Base-by-base conservation (phyloP, 2,888 invertebrate genomes). In the Amitus sp. region DNA sequence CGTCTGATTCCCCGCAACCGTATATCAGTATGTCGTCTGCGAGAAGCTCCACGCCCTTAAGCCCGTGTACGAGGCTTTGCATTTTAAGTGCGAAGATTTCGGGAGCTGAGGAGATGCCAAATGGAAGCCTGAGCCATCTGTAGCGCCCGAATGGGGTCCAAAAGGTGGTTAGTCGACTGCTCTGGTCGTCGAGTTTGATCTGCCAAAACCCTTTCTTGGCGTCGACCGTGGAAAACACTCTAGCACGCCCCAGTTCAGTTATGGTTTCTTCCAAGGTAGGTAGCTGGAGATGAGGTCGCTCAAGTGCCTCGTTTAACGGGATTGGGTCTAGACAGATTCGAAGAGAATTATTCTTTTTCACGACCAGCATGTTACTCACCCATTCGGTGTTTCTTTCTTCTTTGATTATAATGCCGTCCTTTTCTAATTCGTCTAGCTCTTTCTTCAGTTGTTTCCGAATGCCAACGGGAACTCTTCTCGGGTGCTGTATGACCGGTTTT, bases 41-140 rank as follows among this genome's bases (percentile, higher is more conserved):
- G 1, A 42, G 23, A 13, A 40, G 13, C 19, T 55, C 54, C 2
- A 40, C 13, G 4, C 42, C 42, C 20, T 55, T n/a, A 4, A 55
- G 9, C 1, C 37, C 54, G 6, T 43, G 17, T 34, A 20, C 3
- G 9, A 55, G 10, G 17, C 12, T 7, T 10, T 34, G 12, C 34
- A 55, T 55, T 17, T 42, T 33, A 5, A 34, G 17, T 9, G 28
- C n/a, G 19, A 55, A 48, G 9, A 55, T 30, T 47, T 55, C 54
- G 9, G 54, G 54, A n/a, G 54, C 47, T 9, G 54, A 34, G 17
- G 55, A 43, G 4, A 55, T 6, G 12, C 48, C 49, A 13, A 55
- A 48, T 0, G 55, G 55, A 3, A 55, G 20, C n/a, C 49, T 2
- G 1, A 49, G 43, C 28, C 42, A 48, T 3, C 34, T 2, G 33